Evolutionary conservation across 2,797 vertebrate genomes (phyloP), one percentile per base, ranked within the genome.

Genomic region (Pantherophis vulpinus): DNA sequence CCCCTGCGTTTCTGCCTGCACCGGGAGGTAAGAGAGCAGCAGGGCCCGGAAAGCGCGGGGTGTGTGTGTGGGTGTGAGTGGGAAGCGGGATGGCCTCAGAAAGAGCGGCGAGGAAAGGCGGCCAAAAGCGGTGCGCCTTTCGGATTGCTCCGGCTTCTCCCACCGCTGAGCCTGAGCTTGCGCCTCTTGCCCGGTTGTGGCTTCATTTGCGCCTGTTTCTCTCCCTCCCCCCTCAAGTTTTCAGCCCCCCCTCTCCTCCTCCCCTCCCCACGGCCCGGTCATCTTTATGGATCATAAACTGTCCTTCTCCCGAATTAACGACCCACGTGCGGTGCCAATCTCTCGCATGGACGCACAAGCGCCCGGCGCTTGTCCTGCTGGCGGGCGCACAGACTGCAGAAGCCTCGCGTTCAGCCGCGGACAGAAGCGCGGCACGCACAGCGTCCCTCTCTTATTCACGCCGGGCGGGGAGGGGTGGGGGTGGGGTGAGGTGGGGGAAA

Each of bases 1-100:
- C 98, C 98, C 1, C 97, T 98, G 95, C 97, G 98, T 93, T 96
- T 97, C 94, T 96, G 97, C 89, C 97, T 97, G 96, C 98, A 94
- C 92, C 96, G 96, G 92, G 98, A 99, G 99, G 99, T 99, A 99
- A 99, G 96, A 7, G 16, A 88, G 89, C 90, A 91, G 88, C 47
- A 51, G 47, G 13, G 70, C 7, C n/a, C 61, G 12, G 27, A 14
- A 61, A 37, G 32, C 16, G 58, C 9, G 14, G 42, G 56, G 25
- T 37, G 54, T 18, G 60, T 27, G 51, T 89, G 51, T 55, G 79
- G 2, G 32, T 29, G 25, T 27, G 27, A 4, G 13, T 2, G 1
- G 10, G 7, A 58, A 74, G 51, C 25, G 23, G 11, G 16, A 1
- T 2, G 60, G 86, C 54, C 54, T 56, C 14, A 5, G 9, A 60